These are phyloP conservation scores for Alethe castanea DNA, from an alignment of 2,113 vertebrate genomes.

Conservation along the genomic window DNA sequence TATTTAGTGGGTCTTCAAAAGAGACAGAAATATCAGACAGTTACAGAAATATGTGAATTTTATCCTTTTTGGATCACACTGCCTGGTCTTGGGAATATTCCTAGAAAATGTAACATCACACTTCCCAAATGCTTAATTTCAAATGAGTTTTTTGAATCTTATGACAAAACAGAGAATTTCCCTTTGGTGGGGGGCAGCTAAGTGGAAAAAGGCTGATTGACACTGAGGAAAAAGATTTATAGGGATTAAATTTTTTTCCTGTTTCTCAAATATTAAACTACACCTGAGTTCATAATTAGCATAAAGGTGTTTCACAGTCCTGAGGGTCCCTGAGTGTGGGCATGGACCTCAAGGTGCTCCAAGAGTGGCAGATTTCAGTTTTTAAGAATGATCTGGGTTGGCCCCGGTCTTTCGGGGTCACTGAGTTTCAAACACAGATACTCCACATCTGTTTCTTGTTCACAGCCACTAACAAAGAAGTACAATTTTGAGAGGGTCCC, in stretches of 20 bases:
- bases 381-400: conserved; percentile 61
- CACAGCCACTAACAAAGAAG: conserved; percentile 47
- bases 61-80: neutral
- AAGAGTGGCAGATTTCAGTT: conserved; percentile 49
- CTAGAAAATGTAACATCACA: neutral
- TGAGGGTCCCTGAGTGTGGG: neutral
- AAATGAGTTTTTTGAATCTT: neutral
- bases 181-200: neutral
- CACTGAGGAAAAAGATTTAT: neutral
- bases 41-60: neutral
- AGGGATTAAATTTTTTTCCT: fast-evolving
- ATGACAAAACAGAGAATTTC: neutral
- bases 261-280: neutral
- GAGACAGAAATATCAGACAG: neutral
- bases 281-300: neutral
- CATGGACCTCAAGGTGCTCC: neutral
- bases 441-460: conserved; percentile 74
- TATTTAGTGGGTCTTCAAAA: neutral
- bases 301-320: neutral
- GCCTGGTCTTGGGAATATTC: neutral
- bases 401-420: conserved; percentile 60
- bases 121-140: neutral
- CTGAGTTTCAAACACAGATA: conserved; percentile 19
- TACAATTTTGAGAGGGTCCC: neutral
- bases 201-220: neutral